Percentiles rank a stretch among this genome's conserved stretches.
phyloP scores from a whole-genome alignment of 2,797 vertebrate genomes.

The Telmatherina bonti region DNA sequence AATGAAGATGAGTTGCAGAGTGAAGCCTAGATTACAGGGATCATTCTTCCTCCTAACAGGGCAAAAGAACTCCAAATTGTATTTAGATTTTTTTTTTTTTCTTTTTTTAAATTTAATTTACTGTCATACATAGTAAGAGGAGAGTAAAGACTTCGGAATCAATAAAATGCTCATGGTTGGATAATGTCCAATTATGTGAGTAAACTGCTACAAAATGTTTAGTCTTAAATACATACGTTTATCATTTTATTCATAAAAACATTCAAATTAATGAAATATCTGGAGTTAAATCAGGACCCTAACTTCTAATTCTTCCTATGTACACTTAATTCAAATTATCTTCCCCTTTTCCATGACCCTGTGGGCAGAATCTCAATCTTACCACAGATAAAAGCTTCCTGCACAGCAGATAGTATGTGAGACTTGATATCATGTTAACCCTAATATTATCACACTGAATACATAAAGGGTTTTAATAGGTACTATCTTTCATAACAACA shows the following conservation, averaged over 20 bases:
- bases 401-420: conserved; percentile 57
- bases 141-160: not conserved
- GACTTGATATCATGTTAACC: conserved; percentile 36
- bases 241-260: not conserved
- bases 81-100: too few species aligned
- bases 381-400: conserved; percentile 35
- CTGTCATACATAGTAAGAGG: not conserved
- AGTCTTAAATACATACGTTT: not conserved
- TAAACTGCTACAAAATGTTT: not conserved
- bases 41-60: not conserved
- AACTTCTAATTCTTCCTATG: conserved; percentile 22
- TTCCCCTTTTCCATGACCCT: conserved; percentile 46
- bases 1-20: conserved; percentile 2
- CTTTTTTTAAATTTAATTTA: not conserved
- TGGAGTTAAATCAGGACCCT: too few species aligned
- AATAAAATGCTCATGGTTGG: conserved; percentile 4
- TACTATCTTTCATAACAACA: conserved; percentile 7
- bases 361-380: conserved; percentile 50
- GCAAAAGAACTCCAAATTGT: not conserved
- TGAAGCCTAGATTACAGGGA: not conserved
- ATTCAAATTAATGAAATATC: not conserved
- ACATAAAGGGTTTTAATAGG: conserved; percentile 33
- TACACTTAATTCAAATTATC: conserved; percentile 41
- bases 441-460: conserved; percentile 39
- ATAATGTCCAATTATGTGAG: not conserved